Base-by-base conservation (phyloP, 53 echinoderm and acorn worm species). In the Patiria pectinifera region DNA sequence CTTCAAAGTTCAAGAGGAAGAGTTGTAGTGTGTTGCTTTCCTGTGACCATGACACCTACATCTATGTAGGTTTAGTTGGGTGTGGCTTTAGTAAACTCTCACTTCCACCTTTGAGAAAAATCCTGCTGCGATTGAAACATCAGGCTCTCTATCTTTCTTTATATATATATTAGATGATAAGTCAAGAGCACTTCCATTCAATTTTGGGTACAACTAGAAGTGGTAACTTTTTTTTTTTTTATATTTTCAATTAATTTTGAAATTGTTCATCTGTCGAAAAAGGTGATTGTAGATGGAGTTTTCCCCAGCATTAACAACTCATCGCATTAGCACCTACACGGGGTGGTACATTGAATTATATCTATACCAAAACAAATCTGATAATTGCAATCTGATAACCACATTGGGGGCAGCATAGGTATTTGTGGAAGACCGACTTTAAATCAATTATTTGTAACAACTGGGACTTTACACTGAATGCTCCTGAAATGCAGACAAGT, bases 1-100 rank as follows among this genome's bases (percentile, higher is more conserved):
- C 75, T 22, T 72, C 47, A 86, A 75, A 86, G 74, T 74, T 86
- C 86, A 86, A 86, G 86, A 75, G 48, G 8, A 48, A 13, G 21
- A 47, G 48, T 74, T 86, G 48, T 53, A 53, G 13, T 74, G 48
- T 49, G 72, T 86, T 86, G 70, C 15, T 86, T 86, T 86, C 75
- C 86, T 86, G 86, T 72, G 6, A 72, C 86, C 48, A 23, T 74
- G 75, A 74, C 75, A 86, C 71, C 19, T 21, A 35, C 35, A 0
- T 35, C 35, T 35, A 35, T 35, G 35, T 9, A 16, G 19, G 9
- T 21, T 21, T 45, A 19, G 86, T 74, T 71, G 86, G 82, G 86
- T 46, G 71, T 71, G 25, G 46, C 21, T 24, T 24, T 9, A 23
- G 18, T 23, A 25, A 22, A 76, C 10, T 76, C 72, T 72, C 3